Evolutionary conservation across 2,113 vertebrate genomes (phyloP).

Genomic region (Cyrtonyx montezumae): DNA sequence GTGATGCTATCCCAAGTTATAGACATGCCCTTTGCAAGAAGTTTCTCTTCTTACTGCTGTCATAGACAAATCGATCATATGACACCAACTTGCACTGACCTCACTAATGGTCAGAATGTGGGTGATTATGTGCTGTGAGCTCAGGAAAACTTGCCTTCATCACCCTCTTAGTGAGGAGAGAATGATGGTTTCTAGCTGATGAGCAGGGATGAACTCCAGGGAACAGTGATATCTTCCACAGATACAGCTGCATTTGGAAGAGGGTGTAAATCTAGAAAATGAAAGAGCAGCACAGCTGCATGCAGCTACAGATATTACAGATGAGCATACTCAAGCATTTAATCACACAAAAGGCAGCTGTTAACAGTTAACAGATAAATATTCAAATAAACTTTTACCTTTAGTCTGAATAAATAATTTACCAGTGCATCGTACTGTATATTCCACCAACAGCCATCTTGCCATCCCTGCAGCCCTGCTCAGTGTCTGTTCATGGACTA

Average conservation of each 20-base stretch:
- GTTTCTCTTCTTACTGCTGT: neutral
- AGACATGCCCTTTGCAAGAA: neutral
- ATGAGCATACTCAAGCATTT: neutral
- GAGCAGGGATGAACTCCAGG: neutral
- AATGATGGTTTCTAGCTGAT: neutral
- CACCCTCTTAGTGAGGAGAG: neutral
- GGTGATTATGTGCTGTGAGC: neutral
- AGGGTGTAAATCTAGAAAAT: neutral
- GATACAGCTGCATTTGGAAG: neutral
- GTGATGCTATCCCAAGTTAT: neutral
- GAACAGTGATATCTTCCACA: neutral
- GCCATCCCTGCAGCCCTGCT: neutral
- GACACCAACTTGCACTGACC: neutral
- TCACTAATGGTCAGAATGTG: neutral
- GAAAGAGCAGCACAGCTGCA: neutral
- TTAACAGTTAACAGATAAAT: conserved; percentile 34
- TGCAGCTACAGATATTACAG: neutral
- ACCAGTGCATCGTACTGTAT: conserved; percentile 9
- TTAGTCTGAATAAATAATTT: conserved; percentile 42
- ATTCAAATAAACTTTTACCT: conserved; percentile 19
- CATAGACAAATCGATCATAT: neutral
- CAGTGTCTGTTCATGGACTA: neutral
- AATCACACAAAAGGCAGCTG: neutral
- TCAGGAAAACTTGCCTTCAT: neutral
- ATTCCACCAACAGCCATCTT: neutral